Evolutionary conservation across 2,797 vertebrate genomes (phyloP).

Genomic region (Potorous gilbertii): DNA sequence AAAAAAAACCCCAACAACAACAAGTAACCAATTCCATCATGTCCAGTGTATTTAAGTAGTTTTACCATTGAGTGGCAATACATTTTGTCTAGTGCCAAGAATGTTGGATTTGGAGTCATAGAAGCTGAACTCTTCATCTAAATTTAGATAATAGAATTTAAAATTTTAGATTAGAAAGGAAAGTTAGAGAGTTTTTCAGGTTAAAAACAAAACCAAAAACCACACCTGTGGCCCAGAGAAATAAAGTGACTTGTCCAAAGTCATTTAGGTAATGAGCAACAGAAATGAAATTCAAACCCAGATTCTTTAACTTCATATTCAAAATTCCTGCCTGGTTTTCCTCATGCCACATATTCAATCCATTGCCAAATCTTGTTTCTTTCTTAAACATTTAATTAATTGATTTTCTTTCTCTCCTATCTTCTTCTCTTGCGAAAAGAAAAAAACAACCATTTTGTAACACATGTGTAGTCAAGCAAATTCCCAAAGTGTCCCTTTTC

Average conservation of each 20-base stretch:
- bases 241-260: background rate
- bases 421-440: background rate
- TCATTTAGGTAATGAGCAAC: background rate
- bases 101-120: background rate
- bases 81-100: background rate
- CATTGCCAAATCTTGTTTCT: background rate
- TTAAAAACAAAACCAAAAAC: background rate
- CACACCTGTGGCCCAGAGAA: background rate
- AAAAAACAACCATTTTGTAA: background rate
- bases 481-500: background rate
- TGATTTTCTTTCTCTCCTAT: background rate
- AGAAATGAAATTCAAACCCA: background rate
- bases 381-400: background rate
- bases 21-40: constrained; percentile 3
- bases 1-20: background rate
- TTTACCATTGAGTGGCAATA: constrained; percentile 9
- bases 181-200: background rate
- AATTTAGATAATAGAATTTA: background rate
- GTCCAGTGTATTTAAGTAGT: background rate
- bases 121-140: background rate
- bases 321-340: background rate
- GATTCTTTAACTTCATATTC: background rate
- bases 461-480: background rate
- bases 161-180: background rate
- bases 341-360: background rate